Percentiles rank a stretch among this genome's conserved stretches.
These are phyloP conservation scores for Xerus inauris DNA, from an alignment of 2,113 vertebrate genomes.

Conservation along the genomic window DNA sequence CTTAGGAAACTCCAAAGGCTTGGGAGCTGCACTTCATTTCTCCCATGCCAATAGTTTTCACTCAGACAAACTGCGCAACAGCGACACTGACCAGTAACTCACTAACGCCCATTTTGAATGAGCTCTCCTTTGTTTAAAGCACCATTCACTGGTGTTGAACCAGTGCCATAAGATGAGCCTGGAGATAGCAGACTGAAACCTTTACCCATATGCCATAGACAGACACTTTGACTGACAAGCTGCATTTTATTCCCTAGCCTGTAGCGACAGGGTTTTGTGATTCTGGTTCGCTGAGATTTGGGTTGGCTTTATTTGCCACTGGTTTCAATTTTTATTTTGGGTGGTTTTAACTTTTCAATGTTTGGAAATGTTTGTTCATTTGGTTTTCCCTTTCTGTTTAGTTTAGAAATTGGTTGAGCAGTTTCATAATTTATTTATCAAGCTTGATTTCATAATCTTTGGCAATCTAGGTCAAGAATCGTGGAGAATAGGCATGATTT, in stretches of 20 bases:
- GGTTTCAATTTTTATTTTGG: slow-evolving; percentile 76
- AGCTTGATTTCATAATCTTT: slow-evolving; percentile 76
- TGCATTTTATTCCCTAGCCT: slow-evolving; percentile 83
- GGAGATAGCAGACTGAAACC: slow-evolving; percentile 89
- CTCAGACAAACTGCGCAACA: slow-evolving; percentile 87
- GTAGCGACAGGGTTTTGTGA: slow-evolving; percentile 76
- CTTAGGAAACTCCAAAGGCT: slow-evolving; percentile 89
- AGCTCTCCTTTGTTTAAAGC: slow-evolving; percentile 87
- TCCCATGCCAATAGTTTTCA: slow-evolving; percentile 89
- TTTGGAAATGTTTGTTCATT: slow-evolving; percentile 80
- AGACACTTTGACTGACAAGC: slow-evolving; percentile 87
- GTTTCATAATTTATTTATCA: slow-evolving; percentile 77
- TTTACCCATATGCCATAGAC: slow-evolving; percentile 88
- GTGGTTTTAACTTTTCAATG: slow-evolving; percentile 74
- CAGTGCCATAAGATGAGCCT: slow-evolving; percentile 88
- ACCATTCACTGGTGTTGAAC: slow-evolving; percentile 86
- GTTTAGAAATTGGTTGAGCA: slow-evolving; percentile 61
- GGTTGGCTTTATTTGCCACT: slow-evolving; percentile 81
- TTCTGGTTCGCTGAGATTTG: slow-evolving; percentile 82
- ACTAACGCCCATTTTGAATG: slow-evolving; percentile 88
- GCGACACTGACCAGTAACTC: slow-evolving; percentile 88
- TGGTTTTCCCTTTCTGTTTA: slow-evolving; percentile 70
- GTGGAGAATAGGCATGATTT: not conserved
- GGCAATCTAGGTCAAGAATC: slow-evolving; percentile 66
- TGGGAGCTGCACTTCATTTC: slow-evolving; percentile 84